phyloP scores from a whole-genome alignment of 1,140 invertebrate genomes.

The Cydia amplana region DNA sequence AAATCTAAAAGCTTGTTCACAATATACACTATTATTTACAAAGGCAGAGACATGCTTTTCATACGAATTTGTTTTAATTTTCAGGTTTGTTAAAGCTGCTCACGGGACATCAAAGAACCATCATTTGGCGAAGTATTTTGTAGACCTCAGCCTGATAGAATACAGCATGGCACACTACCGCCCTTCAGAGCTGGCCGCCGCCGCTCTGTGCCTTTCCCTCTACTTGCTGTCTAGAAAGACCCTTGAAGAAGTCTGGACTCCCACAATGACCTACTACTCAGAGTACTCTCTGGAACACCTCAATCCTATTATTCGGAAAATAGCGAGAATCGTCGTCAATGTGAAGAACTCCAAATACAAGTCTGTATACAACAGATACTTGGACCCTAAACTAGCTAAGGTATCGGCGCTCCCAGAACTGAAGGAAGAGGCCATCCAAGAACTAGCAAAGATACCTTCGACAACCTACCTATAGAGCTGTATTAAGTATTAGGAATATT shows the following conservation, averaged over 20 bases:
- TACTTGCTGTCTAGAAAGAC: conserved; percentile 73
- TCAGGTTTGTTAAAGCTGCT: conserved; percentile 83
- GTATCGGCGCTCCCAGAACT: conserved; percentile 82
- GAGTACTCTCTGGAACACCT: conserved; percentile 81
- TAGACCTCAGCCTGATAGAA: conserved; percentile 91
- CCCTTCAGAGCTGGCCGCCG: conserved; percentile 86
- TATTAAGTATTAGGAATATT: conserved; percentile 35
- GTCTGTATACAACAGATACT: conserved; percentile 83
- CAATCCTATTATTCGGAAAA: conserved; percentile 80
- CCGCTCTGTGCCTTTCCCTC: conserved; percentile 79
- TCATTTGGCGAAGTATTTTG: conserved; percentile 94
- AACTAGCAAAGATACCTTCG: conserved; percentile 50
- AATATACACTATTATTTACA: no score
- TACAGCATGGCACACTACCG: conserved; percentile 89
- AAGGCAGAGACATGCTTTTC: neutral
- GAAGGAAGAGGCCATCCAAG: conserved; percentile 62
- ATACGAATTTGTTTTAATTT: conserved; percentile 58
- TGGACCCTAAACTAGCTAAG: conserved; percentile 80
- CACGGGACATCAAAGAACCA: conserved; percentile 86
- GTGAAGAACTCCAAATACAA: conserved; percentile 81
- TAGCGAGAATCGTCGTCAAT: conserved; percentile 81
- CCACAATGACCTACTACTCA: conserved; percentile 83
- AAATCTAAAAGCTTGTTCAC: no score
- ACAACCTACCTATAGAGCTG: conserved; percentile 33
- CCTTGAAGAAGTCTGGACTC: conserved; percentile 80